A percentile compares a stretch with the other conserved stretches of the same genome.
These are phyloP conservation scores for Lathamus discolor DNA, from an alignment of 2,113 vertebrate genomes.

Conservation along the genomic window DNA sequence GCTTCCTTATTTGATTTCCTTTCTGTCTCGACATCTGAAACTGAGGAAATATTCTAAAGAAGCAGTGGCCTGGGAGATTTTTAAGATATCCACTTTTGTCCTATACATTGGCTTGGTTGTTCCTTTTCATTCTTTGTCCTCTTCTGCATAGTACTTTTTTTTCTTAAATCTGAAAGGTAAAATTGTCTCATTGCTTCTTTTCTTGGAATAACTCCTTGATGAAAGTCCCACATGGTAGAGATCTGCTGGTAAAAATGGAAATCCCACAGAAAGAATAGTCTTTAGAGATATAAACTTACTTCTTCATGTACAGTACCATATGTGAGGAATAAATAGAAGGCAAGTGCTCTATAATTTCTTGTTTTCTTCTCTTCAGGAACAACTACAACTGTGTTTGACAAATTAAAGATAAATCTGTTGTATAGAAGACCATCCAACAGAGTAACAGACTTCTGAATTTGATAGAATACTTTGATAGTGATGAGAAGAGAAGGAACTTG, in stretches of 20 bases:
- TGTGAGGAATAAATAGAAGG: background rate
- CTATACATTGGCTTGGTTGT: background rate
- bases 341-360: background rate
- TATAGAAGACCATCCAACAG: background rate
- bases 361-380: slow-evolving; percentile 8
- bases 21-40: background rate
- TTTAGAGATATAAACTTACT: background rate
- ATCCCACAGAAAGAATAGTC: background rate
- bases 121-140: background rate
- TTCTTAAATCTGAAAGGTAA: background rate
- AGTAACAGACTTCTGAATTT: background rate
- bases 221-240: background rate
- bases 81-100: background rate
- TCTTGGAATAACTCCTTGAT: background rate
- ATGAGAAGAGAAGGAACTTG: background rate
- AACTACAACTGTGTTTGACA: background rate
- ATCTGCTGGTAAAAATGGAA: slow-evolving; percentile 6
- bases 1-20: background rate
- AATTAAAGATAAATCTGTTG: background rate
- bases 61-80: background rate
- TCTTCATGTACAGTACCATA: background rate
- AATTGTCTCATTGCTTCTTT: background rate
- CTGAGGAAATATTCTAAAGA: background rate
- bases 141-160: background rate
- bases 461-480: background rate